Evolutionary conservation across 37 sponge, comb jelly and placozoan species (phyloP).

Genomic region (Geodia barretti): DNA sequence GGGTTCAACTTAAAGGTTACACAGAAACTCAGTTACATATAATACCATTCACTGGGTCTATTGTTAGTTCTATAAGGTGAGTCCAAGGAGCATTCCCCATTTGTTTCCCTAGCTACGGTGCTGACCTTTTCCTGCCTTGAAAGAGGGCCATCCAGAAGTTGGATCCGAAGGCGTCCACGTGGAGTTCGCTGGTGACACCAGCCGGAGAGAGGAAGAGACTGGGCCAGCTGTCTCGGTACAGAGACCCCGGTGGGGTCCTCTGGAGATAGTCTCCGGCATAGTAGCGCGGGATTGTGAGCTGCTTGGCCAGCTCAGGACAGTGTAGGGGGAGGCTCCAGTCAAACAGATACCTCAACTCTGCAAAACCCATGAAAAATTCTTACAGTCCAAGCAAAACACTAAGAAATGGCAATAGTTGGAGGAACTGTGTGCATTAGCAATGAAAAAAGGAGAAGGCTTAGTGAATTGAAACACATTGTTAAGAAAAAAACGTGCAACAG

Average conservation of each 20-base stretch:
- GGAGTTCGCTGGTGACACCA: constrained; percentile 71
- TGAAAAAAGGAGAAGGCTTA: too few species aligned
- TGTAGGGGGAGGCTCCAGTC: constrained; percentile 87
- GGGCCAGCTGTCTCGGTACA: constrained; percentile 87
- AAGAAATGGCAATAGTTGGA: too few species aligned
- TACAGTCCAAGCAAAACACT: too few species aligned
- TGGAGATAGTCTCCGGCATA: constrained; percentile 69
- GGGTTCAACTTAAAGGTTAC: not conserved
- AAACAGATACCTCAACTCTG: constrained; percentile 60
- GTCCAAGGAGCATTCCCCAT: too few species aligned
- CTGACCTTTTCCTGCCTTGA: constrained; percentile 80
- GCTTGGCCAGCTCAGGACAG: constrained; percentile 75
- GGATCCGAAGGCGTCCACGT: constrained; percentile 88
- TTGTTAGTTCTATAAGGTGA: too few species aligned
- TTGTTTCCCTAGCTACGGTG: not conserved
- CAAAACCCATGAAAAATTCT: too few species aligned
- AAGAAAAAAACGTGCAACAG: not conserved
- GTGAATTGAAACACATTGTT: too few species aligned
- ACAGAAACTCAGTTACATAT: not conserved
- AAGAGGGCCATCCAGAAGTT: constrained; percentile 94
- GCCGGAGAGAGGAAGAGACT: constrained; percentile 82
- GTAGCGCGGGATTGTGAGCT: constrained; percentile 65
- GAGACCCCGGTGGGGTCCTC: constrained; percentile 53
- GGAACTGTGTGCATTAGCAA: too few species aligned
- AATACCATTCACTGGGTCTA: not conserved